phyloP scores from a whole-genome alignment of 2,888 invertebrate genomes.

The Heliothis peltigera region DNA sequence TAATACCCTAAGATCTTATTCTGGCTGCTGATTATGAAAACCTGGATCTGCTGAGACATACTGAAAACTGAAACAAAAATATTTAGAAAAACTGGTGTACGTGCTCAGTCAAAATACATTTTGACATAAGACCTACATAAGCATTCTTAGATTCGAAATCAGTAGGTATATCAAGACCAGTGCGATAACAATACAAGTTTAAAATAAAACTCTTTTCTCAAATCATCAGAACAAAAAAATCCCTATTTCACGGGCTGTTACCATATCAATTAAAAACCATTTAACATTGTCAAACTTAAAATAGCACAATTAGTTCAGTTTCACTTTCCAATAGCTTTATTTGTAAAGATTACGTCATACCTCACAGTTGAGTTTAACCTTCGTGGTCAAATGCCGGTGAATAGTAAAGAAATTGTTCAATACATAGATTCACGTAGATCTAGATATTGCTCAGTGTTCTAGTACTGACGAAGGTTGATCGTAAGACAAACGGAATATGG shows the following conservation, averaged over 20 bases:
- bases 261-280: constrained; percentile 76
- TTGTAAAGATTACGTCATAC: constrained; percentile 61
- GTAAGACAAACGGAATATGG: no score
- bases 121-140: no score
- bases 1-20: no score
- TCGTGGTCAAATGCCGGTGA: constrained; percentile 56
- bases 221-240: constrained; percentile 58
- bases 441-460: constrained; percentile 15
- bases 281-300: constrained; percentile 66
- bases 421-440: constrained; percentile 40
- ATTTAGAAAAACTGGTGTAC: no score
- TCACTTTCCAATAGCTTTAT: constrained; percentile 72
- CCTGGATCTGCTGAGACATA: no score
- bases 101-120: no score
- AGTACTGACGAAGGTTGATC: no score
- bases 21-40: no score
- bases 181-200: neutral
- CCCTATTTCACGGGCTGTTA: constrained; percentile 73
- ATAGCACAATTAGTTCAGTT: constrained; percentile 76
- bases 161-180: neutral
- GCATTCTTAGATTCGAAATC: neutral
- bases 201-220: neutral
- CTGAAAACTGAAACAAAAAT: no score
- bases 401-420: constrained; percentile 52
- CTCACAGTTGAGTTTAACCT: constrained; percentile 54